Conservation (phyloP, 2,888 invertebrate species). For the Latrodectus elegans region DNA sequence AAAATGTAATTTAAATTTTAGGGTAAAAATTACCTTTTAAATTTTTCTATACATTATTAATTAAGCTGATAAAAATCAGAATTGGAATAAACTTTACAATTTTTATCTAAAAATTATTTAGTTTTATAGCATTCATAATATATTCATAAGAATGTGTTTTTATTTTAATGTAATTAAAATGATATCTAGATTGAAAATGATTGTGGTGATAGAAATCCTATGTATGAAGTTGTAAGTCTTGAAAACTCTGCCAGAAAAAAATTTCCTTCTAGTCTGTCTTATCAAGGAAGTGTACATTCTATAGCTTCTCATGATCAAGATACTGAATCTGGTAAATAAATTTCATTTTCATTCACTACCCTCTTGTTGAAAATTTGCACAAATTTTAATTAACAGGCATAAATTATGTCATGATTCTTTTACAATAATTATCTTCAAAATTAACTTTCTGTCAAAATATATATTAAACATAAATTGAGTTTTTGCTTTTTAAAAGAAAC, state of each 20-base stretch:
- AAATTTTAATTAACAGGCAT: no score
- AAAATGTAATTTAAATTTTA: no score
- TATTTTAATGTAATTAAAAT: background rate
- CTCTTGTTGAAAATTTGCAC: background rate
- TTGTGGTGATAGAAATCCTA: conserved; percentile 79
- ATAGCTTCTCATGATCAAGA: conserved; percentile 69
- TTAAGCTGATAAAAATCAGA: no score
- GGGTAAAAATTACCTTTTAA: no score
- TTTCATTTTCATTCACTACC: no score
- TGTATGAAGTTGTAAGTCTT: conserved; percentile 85
- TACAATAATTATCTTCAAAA: no score
- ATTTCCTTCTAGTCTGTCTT: conserved; percentile 73
- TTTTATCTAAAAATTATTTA: background rate
- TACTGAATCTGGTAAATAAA: conserved; percentile 70
- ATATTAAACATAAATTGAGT: no score
- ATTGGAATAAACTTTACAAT: background rate
- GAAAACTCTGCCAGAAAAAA: conserved; percentile 82
- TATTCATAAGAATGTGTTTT: background rate
- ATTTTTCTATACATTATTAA: no score
- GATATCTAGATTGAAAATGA: conserved; percentile 77
- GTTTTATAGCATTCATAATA: background rate
- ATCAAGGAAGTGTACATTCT: conserved; percentile 71
- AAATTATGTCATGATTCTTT: no score
- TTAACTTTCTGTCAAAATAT: no score
- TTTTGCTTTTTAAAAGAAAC: no score